Percentiles rank a stretch among this genome's conserved stretches.
Conservation (phyloP, 2,797 vertebrate species). For the Xyrichtys novacula region DNA sequence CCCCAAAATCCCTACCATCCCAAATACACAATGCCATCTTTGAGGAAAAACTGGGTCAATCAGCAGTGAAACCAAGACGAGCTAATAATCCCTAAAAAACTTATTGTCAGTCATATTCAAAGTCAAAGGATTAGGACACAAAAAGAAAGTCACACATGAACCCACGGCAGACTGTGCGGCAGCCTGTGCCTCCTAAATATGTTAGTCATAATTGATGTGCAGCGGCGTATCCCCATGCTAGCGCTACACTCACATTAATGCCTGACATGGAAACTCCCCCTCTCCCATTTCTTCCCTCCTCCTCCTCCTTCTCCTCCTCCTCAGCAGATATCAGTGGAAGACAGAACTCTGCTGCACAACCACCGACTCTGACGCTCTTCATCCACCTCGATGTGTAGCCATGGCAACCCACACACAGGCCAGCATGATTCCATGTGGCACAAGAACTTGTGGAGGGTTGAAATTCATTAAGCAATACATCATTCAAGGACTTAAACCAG, state of each 20-base stretch:
- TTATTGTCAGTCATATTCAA: constrained; percentile 51
- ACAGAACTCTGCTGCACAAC: constrained; percentile 72
- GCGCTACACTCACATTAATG: constrained; percentile 57
- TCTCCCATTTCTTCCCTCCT: background rate
- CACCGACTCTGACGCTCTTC: constrained; percentile 57
- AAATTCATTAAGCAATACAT: too few species aligned
- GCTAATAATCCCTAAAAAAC: constrained; percentile 60
- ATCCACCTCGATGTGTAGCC: constrained; percentile 69
- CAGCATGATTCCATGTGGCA: constrained; percentile 58
- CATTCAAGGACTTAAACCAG: too few species aligned
- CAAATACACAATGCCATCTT: constrained; percentile 61
- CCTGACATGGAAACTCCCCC: constrained; percentile 43
- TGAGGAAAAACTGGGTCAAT: constrained; percentile 70
- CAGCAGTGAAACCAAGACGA: constrained; percentile 53
- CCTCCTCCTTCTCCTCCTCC: constrained; percentile 16
- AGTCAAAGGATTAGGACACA: constrained; percentile 41
- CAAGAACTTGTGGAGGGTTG: constrained; percentile 24
- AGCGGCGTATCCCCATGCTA: constrained; percentile 55
- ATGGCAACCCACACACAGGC: constrained; percentile 76
- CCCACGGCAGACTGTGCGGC: background rate
- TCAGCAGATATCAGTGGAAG: constrained; percentile 71
- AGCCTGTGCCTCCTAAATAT: constrained; percentile 51
- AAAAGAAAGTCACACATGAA: constrained; percentile 17
- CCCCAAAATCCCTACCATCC: constrained; percentile 22
- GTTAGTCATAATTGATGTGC: constrained; percentile 68